Conservation (phyloP, 1,140 invertebrate genomes). For the Leptoteleia sp. region DNA sequence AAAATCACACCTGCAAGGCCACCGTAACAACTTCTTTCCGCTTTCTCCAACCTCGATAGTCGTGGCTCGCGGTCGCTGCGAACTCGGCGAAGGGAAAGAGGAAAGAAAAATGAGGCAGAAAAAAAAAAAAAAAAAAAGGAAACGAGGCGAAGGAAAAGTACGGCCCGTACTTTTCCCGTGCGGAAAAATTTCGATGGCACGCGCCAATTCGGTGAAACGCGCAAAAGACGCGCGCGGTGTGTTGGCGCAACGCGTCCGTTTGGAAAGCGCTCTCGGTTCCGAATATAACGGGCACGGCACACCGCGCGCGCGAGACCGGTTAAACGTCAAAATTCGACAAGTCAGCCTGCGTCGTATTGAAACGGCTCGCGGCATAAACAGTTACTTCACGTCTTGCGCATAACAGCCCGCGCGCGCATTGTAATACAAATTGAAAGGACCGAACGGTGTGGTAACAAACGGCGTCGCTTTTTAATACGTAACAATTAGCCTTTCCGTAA, state of each 20-base stretch:
- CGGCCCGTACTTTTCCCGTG: too few species aligned
- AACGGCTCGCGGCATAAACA: conserved; percentile 20
- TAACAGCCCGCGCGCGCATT: conserved; percentile 37
- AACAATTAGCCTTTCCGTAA: conserved; percentile 56
- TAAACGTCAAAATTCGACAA: conserved; percentile 34
- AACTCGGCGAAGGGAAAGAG: not conserved
- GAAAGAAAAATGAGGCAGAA: too few species aligned
- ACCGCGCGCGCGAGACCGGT: conserved; percentile 16
- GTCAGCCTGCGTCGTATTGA: conserved; percentile 11
- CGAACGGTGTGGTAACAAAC: conserved; percentile 49
- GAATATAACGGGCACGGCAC: conserved; percentile 28
- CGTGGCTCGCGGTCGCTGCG: not conserved
- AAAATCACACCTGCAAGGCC: conserved; percentile 63
- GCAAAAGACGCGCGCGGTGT: too few species aligned
- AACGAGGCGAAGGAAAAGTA: too few species aligned
- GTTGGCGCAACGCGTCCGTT: not conserved
- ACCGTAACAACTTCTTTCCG: conserved; percentile 47
- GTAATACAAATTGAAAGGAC: conserved; percentile 41
- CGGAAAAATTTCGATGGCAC: too few species aligned
- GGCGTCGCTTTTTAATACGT: conserved; percentile 56
- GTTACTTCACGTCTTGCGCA: conserved; percentile 35
- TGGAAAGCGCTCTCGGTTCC: conserved; percentile 11
- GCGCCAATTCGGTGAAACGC: too few species aligned
- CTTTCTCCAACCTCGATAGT: conserved; percentile 61
- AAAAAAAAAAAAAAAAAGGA: too few species aligned